Base-by-base conservation (phyloP, 2,888 invertebrate genomes). In the Heliconius charithonia region DNA sequence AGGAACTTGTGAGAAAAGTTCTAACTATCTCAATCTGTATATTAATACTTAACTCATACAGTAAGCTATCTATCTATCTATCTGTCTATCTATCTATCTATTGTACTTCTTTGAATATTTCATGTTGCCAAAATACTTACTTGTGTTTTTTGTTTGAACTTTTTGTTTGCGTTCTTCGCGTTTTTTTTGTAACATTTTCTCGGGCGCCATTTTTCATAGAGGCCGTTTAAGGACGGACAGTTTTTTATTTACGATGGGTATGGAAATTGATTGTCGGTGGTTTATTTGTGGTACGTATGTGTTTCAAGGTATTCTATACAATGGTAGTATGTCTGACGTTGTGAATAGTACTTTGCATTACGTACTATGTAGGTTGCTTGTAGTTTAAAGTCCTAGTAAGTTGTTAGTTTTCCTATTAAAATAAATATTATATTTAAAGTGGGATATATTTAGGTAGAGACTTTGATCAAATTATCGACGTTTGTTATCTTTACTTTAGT, bases 161-260 rank as follows among this genome's bases (percentile, higher is more conserved):
- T 85, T 85, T 85, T 80, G 82, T 75, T 75, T 85, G 78, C 81
- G 85, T 81, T 72, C 81, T 82, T 67, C 7, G 12, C n/a, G 59
- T 59, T n/a, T 79, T 90, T 92, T 91, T 92, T 92, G 32, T 32
- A 86, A 86, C 85, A 89, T 91, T 91, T 90, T 89, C 89, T 87
- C 84, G 86, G 87, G 89, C 89, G 89, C 90, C 89, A 88, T 90
- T 90, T 90, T 91, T 89, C 88, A 87, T 85, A 81, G 85, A 83
- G 86, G 85, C 86, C 84, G 82, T 84, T 84, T 85, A 83, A 87
- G 85, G 88, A 87, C 84, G 82, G 76, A 59, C 29, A 27, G 59
- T 62, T 27, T n/a, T 79, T 69, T 80, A 73, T 77, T 74, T 66
- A 72, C 29, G 59, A 59, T 37, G 51, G 25, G 62, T 72, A 72